Percentiles rank a stretch among this genome's conserved stretches.
These are phyloP conservation scores for Naja naja DNA, from an alignment of 2,113 vertebrate species.

Conservation along the genomic window DNA sequence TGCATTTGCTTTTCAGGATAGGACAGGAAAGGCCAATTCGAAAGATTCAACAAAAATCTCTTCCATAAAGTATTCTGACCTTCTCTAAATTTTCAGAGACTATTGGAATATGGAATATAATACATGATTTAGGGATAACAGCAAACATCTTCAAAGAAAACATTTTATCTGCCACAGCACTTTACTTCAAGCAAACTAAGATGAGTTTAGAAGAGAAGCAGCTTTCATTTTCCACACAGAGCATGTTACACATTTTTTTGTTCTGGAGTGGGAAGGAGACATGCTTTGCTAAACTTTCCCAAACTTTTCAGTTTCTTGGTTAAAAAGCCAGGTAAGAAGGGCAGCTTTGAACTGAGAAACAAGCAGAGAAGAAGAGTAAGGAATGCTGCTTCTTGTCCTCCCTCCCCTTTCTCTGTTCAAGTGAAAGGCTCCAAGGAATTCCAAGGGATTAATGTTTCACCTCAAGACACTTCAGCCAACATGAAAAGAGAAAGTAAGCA, in stretches of 20 bases:
- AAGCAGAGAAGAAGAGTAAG: not conserved
- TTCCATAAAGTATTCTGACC: not conserved
- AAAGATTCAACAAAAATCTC: not conserved
- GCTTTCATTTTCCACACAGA: not conserved
- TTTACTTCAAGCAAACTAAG: not conserved
- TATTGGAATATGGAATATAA: not conserved
- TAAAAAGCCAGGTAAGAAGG: too few relatives aligned
- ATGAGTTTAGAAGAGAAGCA: not conserved
- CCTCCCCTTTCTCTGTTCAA: not conserved
- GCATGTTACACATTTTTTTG: not conserved
- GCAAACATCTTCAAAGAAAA: not conserved
- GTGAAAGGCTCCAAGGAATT: not conserved
- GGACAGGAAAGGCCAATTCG: not conserved
- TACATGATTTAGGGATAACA: not conserved
- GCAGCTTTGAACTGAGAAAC: not conserved
- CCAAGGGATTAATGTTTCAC: not conserved
- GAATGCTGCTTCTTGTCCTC: not conserved
- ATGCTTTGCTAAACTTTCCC: not conserved
- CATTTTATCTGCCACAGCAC: not conserved
- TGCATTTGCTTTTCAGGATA: not conserved
- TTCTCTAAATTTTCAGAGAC: not conserved
- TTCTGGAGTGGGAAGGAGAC: not conserved
- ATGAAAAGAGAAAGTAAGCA: not conserved
- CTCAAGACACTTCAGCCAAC: not conserved
- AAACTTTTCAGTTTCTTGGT: not conserved